A percentile compares a stretch with the other conserved stretches of the same genome.
Conservation (phyloP, 2,113 vertebrate species). For the Mirza zaza region DNA sequence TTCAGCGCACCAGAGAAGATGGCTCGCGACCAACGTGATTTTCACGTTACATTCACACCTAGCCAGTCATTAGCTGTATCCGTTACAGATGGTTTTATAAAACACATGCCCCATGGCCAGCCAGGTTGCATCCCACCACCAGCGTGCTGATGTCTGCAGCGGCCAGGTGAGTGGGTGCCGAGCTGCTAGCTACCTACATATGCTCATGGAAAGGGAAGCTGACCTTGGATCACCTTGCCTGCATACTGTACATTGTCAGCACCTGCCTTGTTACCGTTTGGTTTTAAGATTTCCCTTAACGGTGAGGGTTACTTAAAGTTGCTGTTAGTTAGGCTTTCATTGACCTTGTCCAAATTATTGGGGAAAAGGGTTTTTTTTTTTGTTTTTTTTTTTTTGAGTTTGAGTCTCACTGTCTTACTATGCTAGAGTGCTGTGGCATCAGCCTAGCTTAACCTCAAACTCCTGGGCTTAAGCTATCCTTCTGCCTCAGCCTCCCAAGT, state of each 20-base stretch:
- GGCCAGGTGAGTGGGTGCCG: not conserved
- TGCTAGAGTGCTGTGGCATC: too few species aligned
- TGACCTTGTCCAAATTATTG: not conserved
- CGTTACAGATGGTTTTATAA: fast-evolving
- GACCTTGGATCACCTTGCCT: not conserved
- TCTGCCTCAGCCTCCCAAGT: too few species aligned
- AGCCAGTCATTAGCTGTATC: fast-evolving
- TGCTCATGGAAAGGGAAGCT: not conserved
- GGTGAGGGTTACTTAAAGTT: not conserved
- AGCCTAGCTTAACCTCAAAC: too few species aligned
- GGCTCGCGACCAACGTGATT: fast-evolving
- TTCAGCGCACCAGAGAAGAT: fast-evolving
- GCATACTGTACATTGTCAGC: fast-evolving
- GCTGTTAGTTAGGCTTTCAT: fast-evolving
- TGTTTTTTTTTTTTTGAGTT: too few species aligned
- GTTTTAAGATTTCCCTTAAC: not conserved
- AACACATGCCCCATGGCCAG: fast-evolving
- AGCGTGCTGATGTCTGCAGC: fast-evolving
- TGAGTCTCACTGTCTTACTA: too few species aligned
- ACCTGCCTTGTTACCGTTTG: not conserved
- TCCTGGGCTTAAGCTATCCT: too few species aligned
- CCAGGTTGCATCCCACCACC: fast-evolving
- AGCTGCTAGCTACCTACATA: not conserved
- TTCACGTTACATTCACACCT: fast-evolving
- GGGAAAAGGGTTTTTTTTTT: too few species aligned